A percentile compares a stretch with the other conserved stretches of the same genome.
These are phyloP conservation scores for Leptinotarsa defecta DNA, from an alignment of 1,140 invertebrate species.

Conservation along the genomic window DNA sequence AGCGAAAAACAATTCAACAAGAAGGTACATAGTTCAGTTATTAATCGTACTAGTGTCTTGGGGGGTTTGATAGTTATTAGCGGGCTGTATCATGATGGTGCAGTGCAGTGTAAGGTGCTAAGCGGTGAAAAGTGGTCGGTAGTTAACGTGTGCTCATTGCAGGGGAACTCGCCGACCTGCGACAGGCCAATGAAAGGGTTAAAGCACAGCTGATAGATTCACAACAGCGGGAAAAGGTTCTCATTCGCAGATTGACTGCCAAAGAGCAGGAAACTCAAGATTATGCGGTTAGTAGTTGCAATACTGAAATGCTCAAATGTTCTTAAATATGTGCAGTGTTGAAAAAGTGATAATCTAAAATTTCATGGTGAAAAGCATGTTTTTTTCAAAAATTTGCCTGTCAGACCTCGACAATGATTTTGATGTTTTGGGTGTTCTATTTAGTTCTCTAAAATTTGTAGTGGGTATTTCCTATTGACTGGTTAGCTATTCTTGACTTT, in stretches of 20 bases:
- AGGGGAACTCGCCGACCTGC: constrained; percentile 76
- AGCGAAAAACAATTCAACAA: constrained; percentile 51
- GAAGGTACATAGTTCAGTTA: constrained; percentile 55
- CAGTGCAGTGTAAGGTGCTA: constrained; percentile 50
- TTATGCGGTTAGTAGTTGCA: constrained; percentile 77
- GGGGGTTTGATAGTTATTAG: constrained; percentile 29
- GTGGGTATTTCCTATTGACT: too few species aligned
- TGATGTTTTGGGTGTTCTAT: neutral
- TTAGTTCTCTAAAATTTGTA: too few species aligned
- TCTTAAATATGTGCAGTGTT: constrained; percentile 30
- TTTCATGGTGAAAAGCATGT: neutral
- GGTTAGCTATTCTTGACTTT: too few species aligned
- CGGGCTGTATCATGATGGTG: constrained; percentile 50
- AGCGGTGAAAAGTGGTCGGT: constrained; percentile 35
- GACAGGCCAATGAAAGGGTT: constrained; percentile 80
- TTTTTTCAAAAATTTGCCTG: neutral
- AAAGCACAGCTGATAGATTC: constrained; percentile 83
- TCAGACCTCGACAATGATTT: neutral
- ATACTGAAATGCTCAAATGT: constrained; percentile 38
- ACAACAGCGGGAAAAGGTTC: constrained; percentile 86
- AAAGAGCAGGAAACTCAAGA: constrained; percentile 98
- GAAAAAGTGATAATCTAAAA: neutral
- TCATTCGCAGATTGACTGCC: constrained; percentile 86
- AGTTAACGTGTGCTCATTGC: constrained; percentile 54
- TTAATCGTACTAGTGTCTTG: constrained; percentile 43